Conservation (phyloP, 1,140 invertebrate genomes). For the Hyposmocoma kahamanoa region DNA sequence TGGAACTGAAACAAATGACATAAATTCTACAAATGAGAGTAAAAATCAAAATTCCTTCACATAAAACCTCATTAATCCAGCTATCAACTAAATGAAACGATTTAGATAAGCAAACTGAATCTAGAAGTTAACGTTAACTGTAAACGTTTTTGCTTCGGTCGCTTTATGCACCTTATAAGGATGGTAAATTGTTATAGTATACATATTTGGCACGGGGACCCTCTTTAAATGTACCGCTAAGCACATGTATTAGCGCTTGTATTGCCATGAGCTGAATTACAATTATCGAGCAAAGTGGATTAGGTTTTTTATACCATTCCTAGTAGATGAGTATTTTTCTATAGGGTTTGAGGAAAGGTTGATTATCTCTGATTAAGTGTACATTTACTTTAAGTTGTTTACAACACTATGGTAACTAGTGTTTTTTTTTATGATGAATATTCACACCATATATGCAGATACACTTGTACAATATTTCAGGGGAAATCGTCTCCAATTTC, state of each 20-base stretch:
- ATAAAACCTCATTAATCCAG: constrained; percentile 7
- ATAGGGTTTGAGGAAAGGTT: too few relatives aligned
- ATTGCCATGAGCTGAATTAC: constrained; percentile 39
- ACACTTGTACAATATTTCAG: too few relatives aligned
- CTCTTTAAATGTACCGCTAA: constrained; percentile 56
- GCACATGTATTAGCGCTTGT: constrained; percentile 45
- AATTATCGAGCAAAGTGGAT: constrained; percentile 22
- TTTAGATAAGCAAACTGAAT: constrained; percentile 16
- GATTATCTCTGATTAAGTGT: too few relatives aligned
- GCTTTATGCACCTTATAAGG: constrained; percentile 55
- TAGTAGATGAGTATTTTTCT: too few relatives aligned
- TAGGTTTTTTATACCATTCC: constrained; percentile 18
- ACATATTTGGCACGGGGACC: constrained; percentile 60
- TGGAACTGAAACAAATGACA: too few relatives aligned
- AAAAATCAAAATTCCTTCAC: background rate
- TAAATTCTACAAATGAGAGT: too few relatives aligned
- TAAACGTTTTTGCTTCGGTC: constrained; percentile 16
- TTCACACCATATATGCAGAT: too few relatives aligned
- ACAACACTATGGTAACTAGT: too few relatives aligned
- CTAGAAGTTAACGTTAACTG: constrained; percentile 40
- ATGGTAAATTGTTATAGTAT: constrained; percentile 39
- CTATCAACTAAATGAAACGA: constrained; percentile 16
- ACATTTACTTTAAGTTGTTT: too few relatives aligned
- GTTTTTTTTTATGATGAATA: too few relatives aligned
- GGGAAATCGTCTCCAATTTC: too few relatives aligned